Evolutionary conservation across 2,113 vertebrate species (phyloP), one percentile per base, ranked within the genome.

Genomic region (Brienomyrus brachyistius): DNA sequence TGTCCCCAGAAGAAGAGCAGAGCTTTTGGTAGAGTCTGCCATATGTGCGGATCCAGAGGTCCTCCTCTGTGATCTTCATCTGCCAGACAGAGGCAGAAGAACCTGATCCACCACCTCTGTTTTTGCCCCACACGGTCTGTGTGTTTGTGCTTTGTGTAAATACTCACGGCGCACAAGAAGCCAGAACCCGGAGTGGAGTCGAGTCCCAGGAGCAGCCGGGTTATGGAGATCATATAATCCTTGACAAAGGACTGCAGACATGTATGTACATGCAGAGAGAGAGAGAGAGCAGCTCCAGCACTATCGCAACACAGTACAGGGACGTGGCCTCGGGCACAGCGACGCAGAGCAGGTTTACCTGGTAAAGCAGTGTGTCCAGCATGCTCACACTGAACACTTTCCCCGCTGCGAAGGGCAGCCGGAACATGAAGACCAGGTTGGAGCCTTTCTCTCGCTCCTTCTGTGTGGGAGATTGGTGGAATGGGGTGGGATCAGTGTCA

Each of bases 321-420:
- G 17, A 23, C 2, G n/a, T n/a, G 27, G 5, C 15, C 45, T 85
- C 0, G 15, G 23, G 45, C 21, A 5, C 1, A 3, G 2, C 10
- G 19, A 43, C 2, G 43, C 88, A 19, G 74, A 8, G 1, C 80
- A 11, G 6, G 43, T 85, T 88, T 94, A 97, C 96, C 96, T 97
- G 96, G 91, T 97, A 97, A 45, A 97, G 95, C 51, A 97, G 95
- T 4, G 96, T 97, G 93, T 97, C 96, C 89, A 97, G 91, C 96
- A 97, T 97, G 93, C 96, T 97, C 91, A 97, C 96, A 48, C 96
- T 97, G 93, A 97, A 97, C 74, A 97, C 96, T 88, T 96, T 97
- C 89, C 96, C 96, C 13, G 96, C 96, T 52, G 96, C 96, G 13
- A 97, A 97, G 13, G 96, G 96, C 92, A 97, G 91, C n/a, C 96